Percentiles rank a stretch among this genome's conserved stretches.
phyloP scores from a whole-genome alignment of 2,888 invertebrate genomes.

The Shargacucullia verbasci region DNA sequence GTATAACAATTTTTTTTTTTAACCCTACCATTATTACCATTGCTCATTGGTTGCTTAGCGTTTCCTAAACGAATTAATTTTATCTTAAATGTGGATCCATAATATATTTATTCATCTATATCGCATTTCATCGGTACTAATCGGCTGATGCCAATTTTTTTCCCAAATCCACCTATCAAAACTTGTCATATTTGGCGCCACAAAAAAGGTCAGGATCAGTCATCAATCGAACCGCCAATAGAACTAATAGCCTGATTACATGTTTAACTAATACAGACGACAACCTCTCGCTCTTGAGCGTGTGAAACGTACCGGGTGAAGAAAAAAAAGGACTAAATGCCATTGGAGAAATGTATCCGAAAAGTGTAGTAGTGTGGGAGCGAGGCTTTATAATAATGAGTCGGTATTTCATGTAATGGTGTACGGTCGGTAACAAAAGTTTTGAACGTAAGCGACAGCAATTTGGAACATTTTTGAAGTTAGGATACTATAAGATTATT shows the following conservation, averaged over 20 bases:
- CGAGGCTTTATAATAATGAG: conserved; percentile 73
- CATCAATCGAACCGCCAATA: conserved; percentile 70
- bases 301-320: conserved; percentile 73
- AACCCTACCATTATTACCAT: too few species aligned
- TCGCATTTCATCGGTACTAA: too few species aligned
- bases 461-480: not conserved
- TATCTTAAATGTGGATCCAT: too few species aligned
- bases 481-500: too few species aligned
- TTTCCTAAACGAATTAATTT: too few species aligned
- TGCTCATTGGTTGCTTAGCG: not conserved
- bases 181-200: conserved; percentile 52
- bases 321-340: conserved; percentile 61
- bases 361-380: conserved; percentile 74
- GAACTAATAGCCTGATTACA: conserved; percentile 70
- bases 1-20: too few species aligned
- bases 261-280: conserved; percentile 60
- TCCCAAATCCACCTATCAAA: conserved; percentile 3
- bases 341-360: conserved; percentile 78
- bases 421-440: conserved; percentile 54
- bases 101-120: too few species aligned
- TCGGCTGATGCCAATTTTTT: too few species aligned
- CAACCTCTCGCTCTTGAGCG: conserved; percentile 76
- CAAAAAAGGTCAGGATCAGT: conserved; percentile 68
- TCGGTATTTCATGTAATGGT: conserved; percentile 71
- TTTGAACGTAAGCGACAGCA: conserved; percentile 7